Base-by-base conservation (phyloP, 2,113 vertebrate genomes). In the Mohoua ochrocephala region DNA sequence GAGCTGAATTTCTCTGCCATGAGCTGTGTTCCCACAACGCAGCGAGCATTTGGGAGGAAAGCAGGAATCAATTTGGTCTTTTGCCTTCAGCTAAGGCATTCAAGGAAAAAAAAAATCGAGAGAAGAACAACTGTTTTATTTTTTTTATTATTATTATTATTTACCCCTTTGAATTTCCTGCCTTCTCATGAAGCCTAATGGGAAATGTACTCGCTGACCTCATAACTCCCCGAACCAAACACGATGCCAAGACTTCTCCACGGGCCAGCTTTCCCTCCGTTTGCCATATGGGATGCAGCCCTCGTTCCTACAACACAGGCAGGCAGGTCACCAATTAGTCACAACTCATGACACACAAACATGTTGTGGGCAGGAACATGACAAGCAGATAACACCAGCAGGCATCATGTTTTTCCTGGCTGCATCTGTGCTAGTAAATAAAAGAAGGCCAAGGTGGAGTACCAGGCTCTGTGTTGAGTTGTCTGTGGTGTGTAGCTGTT, bases 341-440 rank as follows among this genome's bases (percentile, higher is more conserved):
- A 83, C 85, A 83, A 26, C 78, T 68, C 91, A 41, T 1, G 75
- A 27, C 91, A 95, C 78, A 65, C 59, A 28, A 59, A 83, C 75
- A 33, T 35, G 61, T 39, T 35, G 81, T 65, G 92, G 79, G 85
- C 52, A 93, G 78, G 68, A 45, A 22, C 41, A 63, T 0, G 65
- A 82, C 74, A 75, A 91, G 69, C 81, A 94, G 69, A 54, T 28
- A 93, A 68, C 64, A 84, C 28, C 73, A 67, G 23, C 35, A 89
- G 90, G 69, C 37, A 79, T 7, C 14, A 7, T 73, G 69, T 54
- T 91, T 89, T 63, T 56, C 49, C 84, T 87, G 87, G 69, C 65
- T 87, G 20, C 90, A 94, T 89, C 84, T 82, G 87, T 71, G 90
- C 78, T 82, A 16, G 84, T n/a, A 73, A 93, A 95, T 70, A 87